Conservation (phyloP, 2,888 invertebrate genomes). For the Drosophila planitibia region DNA sequence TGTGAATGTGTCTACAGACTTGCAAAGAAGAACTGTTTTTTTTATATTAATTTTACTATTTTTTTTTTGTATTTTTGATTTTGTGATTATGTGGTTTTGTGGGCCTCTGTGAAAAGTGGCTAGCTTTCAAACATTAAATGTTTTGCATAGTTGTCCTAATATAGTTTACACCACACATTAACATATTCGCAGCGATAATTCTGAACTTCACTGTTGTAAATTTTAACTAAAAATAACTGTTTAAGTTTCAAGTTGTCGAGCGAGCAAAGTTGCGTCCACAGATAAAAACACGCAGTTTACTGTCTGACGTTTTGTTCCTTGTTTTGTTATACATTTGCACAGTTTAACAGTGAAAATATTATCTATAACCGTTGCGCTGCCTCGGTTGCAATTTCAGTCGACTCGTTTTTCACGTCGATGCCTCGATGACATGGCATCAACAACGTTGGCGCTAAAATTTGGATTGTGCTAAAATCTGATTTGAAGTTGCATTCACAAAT, state of each 20-base stretch:
- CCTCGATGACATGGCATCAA: slow-evolving; percentile 40
- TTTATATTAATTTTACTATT: not conserved
- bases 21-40: not conserved
- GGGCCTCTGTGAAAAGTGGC: slow-evolving; percentile 20
- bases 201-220: slow-evolving; percentile 63
- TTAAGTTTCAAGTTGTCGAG: slow-evolving; percentile 54
- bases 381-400: slow-evolving; percentile 38
- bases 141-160: slow-evolving; percentile 25
- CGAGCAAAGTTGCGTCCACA: slow-evolving; percentile 51
- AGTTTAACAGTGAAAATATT: slow-evolving; percentile 78
- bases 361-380: slow-evolving; percentile 74
- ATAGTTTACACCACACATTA: slow-evolving; percentile 37
- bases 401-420: slow-evolving; percentile 20
- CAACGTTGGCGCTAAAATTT: slow-evolving; percentile 48
- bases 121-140: slow-evolving; percentile 38
- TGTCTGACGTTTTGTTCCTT: slow-evolving; percentile 73
- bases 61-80: not conserved
- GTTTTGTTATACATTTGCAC: slow-evolving; percentile 78
- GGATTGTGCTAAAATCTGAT: slow-evolving; percentile 3
- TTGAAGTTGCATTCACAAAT: not conserved
- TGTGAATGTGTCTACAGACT: slow-evolving; percentile 9
- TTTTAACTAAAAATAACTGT: slow-evolving; percentile 77
- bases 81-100: slow-evolving; percentile 8
- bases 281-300: slow-evolving; percentile 72
- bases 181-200: slow-evolving; percentile 49